These are phyloP conservation scores for Oeneis ivallda DNA, from an alignment of 2,888 invertebrate genomes.

Conservation along the genomic window DNA sequence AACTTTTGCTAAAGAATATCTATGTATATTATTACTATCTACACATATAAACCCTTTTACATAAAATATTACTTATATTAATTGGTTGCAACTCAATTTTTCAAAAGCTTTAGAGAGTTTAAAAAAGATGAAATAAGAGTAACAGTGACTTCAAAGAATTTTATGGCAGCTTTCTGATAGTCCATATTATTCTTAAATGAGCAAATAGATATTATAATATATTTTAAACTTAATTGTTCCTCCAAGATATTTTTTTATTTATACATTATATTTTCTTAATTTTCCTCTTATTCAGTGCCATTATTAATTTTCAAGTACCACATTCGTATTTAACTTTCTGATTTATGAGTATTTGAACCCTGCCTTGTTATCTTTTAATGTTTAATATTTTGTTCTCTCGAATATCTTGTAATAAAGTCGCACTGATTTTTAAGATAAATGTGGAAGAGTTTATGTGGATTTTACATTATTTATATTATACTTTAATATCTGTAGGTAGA, in stretches of 20 bases:
- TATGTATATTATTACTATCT: conserved; percentile 21
- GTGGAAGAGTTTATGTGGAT: conserved; percentile 10
- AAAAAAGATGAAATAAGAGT: not conserved
- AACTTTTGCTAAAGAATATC: conserved; percentile 28
- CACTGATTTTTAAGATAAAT: not conserved
- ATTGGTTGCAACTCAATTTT: not conserved
- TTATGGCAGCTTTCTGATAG: not conserved
- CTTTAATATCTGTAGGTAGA: not conserved
- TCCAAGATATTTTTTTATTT: too few relatives aligned
- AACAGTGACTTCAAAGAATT: not conserved
- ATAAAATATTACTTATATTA: conserved; percentile 1
- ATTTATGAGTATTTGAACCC: not conserved
- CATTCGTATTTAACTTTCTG: not conserved
- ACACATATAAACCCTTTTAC: conserved; percentile 36
- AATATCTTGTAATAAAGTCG: not conserved
- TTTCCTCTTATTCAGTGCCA: not conserved
- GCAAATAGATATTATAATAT: too few relatives aligned
- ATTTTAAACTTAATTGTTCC: too few relatives aligned
- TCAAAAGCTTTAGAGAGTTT: not conserved
- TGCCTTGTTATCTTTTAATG: not conserved
- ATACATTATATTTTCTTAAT: too few relatives aligned
- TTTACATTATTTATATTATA: not conserved
- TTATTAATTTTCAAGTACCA: not conserved
- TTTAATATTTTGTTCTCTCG: not conserved
- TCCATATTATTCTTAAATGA: not conserved